These are phyloP conservation scores for Canis aureus DNA, from an alignment of 2,113 vertebrate species.

Conservation along the genomic window DNA sequence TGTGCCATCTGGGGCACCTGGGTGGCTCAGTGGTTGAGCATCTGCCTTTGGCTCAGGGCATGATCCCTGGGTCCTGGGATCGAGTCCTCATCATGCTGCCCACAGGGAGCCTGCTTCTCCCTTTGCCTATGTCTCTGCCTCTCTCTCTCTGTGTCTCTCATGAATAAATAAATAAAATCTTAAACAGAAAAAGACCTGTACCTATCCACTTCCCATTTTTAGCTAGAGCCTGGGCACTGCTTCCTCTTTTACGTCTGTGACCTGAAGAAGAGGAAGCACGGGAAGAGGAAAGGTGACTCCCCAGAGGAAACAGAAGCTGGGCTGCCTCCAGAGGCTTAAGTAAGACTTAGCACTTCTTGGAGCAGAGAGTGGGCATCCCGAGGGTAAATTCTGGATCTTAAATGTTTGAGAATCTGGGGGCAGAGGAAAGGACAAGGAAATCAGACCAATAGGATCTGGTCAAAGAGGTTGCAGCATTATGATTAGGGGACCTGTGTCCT, in stretches of 20 bases:
- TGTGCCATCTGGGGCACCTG: background rate
- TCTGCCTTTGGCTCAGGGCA: too few species aligned
- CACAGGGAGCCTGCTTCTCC: too few species aligned
- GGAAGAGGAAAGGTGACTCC: background rate
- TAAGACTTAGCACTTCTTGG: background rate
- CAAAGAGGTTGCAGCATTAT: background rate
- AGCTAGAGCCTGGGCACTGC: background rate
- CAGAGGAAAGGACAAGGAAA: background rate
- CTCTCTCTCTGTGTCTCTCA: too few species aligned
- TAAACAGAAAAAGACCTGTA: too few species aligned
- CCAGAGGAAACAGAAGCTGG: background rate
- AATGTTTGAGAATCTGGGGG: background rate
- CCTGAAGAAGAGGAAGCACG: background rate
- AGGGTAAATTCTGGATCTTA: background rate
- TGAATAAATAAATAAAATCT: too few species aligned
- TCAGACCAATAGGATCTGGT: background rate
- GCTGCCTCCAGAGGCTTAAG: background rate
- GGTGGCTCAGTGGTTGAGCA: too few species aligned
- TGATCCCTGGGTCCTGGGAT: too few species aligned
- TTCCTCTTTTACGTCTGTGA: background rate
- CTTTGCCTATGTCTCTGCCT: too few species aligned
- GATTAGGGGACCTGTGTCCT: background rate
- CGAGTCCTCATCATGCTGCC: too few species aligned
- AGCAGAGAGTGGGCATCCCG: background rate
- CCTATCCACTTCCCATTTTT: slow-evolving; percentile 48